Evolutionary conservation across 1,140 invertebrate genomes (phyloP), one percentile per base, ranked within the genome.

Genomic region (Bacillus rossius): DNA sequence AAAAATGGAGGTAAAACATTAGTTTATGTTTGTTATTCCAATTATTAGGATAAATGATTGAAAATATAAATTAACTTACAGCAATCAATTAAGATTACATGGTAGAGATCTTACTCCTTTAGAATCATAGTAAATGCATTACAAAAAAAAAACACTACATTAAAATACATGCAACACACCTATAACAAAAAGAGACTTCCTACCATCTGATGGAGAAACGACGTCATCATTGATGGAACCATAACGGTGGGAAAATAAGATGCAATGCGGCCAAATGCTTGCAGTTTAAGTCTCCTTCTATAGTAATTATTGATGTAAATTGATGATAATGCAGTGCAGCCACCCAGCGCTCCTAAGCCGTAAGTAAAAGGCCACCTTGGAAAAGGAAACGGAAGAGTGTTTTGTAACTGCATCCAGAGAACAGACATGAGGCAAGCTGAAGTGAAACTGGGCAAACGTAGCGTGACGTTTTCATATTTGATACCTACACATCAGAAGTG

Each of bases 221-320:
- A 10, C 29, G 57, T 17, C 13, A 62, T 0, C 0, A 64, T 0
- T 4, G 59, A 16, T 22, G 73, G 59, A 4, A 48, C 23, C 14
- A 61, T 0, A 3, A 59, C 5, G 41, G 66, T 0, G 37, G 62
- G 55, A 0, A 69, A 0, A 10, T 61, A 61, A 16, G 72, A 62
- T 3, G 61, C 2, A 2, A 57, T 0, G 5, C 25, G 1, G 4
- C 70, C 72, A 20, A 62, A 43, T n/a, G 13, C 10, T 5, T 48
- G 45, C 23, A 74, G 49, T 54, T 69, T 72, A 2, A 74, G 42
- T 62, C 62, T 68, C 8, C n/a, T 47, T 58, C 73, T 68, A 42
- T 69, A 70, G 10, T 61, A 50, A 0, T 1, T 2, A 55, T 69
- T 74, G 34, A 74, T 56, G 3, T 61, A 34, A 14, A 63, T 7